phyloP scores from a whole-genome alignment of 1,140 invertebrate genomes.

The Bathynomus jamesi region DNA sequence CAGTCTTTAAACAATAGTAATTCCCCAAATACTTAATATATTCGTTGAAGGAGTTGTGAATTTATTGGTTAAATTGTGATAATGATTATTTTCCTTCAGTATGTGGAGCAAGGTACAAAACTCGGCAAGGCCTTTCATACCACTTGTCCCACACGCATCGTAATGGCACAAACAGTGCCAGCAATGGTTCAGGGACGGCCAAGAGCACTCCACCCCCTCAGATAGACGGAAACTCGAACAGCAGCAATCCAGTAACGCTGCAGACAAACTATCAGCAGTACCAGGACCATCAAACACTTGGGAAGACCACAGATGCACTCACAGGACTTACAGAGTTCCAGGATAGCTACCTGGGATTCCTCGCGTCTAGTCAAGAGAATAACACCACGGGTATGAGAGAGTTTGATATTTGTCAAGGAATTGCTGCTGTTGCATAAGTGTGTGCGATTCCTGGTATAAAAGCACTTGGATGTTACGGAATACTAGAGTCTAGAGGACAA shows the following conservation, averaged over 20 bases:
- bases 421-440: too few species aligned
- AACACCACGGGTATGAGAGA: conserved; percentile 30
- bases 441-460: too few species aligned
- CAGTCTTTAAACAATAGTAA: too few species aligned
- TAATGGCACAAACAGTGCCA: conserved; percentile 46
- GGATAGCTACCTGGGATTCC: conserved; percentile 31
- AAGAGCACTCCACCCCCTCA: conserved; percentile 6
- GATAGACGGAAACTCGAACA: conserved; percentile 12
- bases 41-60: too few species aligned
- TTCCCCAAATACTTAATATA: too few species aligned
- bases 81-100: conserved; percentile 56
- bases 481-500: too few species aligned
- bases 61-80: too few species aligned
- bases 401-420: too few species aligned
- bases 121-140: conserved; percentile 88
- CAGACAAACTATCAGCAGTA: conserved; percentile 36
- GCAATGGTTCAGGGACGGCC: conserved; percentile 37
- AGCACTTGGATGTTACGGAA: too few species aligned
- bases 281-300: background rate
- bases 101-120: conserved; percentile 94
- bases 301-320: conserved; percentile 16
- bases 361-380: conserved; percentile 21
- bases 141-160: conserved; percentile 94
- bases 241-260: conserved; percentile 22
- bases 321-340: conserved; percentile 31